These are phyloP conservation scores for Amphiprion clarkii DNA, from an alignment of 2,797 vertebrate species.

Conservation along the genomic window DNA sequence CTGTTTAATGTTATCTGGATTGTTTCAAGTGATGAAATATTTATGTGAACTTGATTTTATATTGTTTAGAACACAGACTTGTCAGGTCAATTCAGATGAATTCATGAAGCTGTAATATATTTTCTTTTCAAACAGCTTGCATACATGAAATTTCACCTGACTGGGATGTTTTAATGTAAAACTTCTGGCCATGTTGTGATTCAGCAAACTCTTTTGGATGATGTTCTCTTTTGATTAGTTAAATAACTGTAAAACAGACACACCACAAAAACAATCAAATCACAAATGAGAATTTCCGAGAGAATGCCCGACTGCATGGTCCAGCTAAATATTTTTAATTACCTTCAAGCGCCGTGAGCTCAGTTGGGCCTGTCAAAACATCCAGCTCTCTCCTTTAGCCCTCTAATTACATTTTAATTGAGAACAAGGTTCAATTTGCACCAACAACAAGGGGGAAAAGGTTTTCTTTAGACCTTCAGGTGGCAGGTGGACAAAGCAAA, in stretches of 20 bases:
- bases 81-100: not conserved
- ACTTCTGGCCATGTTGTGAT: not conserved
- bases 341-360: conserved; percentile 38
- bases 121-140: not conserved
- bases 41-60: not conserved
- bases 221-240: not conserved
- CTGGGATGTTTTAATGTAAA: not conserved
- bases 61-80: not conserved
- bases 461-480: conserved; percentile 26
- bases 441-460: conserved; percentile 38
- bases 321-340: conserved; percentile 56
- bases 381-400: conserved; percentile 47
- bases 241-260: not conserved
- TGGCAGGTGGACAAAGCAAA: conserved; percentile 40
- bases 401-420: conserved; percentile 72
- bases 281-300: conserved; percentile 23
- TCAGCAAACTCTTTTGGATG: not conserved
- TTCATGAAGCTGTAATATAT: not conserved
- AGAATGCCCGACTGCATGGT: conserved; percentile 13
- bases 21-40: not conserved
- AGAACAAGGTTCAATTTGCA: conserved; percentile 65
- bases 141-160: not conserved
- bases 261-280: conserved; percentile 38
- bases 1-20: conserved; percentile 3
- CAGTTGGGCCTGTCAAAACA: conserved; percentile 51